These are phyloP conservation scores for Thryonomys swinderianus DNA, from an alignment of 2,113 vertebrate species.

Conservation along the genomic window DNA sequence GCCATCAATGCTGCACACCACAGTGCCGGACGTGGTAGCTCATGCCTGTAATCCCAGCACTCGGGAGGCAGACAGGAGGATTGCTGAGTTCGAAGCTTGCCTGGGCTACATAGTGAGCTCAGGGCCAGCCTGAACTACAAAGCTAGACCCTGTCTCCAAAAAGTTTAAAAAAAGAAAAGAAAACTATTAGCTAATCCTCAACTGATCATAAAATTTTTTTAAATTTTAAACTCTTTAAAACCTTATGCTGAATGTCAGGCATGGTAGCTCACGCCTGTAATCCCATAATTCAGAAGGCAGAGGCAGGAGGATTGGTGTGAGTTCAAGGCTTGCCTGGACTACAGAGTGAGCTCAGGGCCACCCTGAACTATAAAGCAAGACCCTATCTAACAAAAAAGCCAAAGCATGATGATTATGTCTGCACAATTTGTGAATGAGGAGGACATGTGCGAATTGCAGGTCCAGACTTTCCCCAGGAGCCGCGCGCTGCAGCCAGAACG, in stretches of 20 bases:
- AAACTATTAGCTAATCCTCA: not conserved
- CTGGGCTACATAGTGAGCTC: not conserved
- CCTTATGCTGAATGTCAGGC: not conserved
- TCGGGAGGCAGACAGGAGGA: not conserved
- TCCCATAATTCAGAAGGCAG: not conserved
- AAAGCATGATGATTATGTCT: not conserved
- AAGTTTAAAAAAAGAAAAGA: too few species aligned
- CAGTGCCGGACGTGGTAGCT: too few species aligned
- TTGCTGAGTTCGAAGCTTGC: not conserved
- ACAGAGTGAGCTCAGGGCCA: not conserved
- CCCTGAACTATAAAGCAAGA: not conserved
- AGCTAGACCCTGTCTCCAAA: not conserved
- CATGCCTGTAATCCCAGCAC: too few species aligned
- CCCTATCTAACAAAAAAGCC: not conserved
- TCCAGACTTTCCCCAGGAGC: accelerated
- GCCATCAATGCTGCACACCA: too few species aligned
- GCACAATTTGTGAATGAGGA: not conserved
- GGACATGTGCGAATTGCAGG: too few species aligned
- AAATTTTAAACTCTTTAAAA: not conserved
- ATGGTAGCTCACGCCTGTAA: not conserved
- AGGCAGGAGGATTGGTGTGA: not conserved
- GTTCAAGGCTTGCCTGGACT: not conserved
- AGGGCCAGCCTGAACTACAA: not conserved
- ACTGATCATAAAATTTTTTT: not conserved
- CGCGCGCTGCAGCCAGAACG: accelerated